phyloP scores from a whole-genome alignment of 2,797 vertebrate species.

The Brachyalestes nurse region DNA sequence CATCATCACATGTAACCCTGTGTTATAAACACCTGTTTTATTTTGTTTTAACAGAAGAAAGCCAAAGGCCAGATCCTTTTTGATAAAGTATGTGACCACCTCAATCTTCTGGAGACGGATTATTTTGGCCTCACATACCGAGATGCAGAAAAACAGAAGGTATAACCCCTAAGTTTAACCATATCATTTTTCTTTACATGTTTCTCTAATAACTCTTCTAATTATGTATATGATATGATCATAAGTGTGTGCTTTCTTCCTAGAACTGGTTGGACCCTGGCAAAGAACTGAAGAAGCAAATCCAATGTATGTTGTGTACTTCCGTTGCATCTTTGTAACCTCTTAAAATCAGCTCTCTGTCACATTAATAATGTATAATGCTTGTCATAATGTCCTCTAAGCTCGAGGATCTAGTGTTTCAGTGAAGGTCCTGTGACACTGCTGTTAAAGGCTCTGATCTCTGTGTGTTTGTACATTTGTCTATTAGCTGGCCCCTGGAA shows the following conservation, averaged over 20 bases:
- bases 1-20: background rate
- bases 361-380: background rate
- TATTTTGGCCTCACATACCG: slow-evolving; percentile 94
- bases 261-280: slow-evolving; percentile 97
- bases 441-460: background rate
- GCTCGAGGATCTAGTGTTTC: background rate
- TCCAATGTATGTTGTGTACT: slow-evolving; percentile 82
- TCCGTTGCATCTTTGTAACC: background rate
- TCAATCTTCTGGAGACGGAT: slow-evolving; percentile 96
- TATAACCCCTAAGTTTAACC: slow-evolving; percentile 55
- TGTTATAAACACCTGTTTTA: background rate
- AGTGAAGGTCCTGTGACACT: background rate
- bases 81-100: slow-evolving; percentile 95
- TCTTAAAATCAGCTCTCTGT: background rate
- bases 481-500: slow-evolving; percentile 92
- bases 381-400: background rate
- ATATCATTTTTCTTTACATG: no score
- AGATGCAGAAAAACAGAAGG: slow-evolving; percentile 96
- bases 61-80: slow-evolving; percentile 91
- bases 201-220: background rate
- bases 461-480: slow-evolving; percentile 31
- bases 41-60: slow-evolving; percentile 83
- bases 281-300: slow-evolving; percentile 98
- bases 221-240: slow-evolving; percentile 12
- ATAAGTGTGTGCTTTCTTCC: slow-evolving; percentile 59